Evolutionary conservation across 2,113 vertebrate species (phyloP), one percentile per base, ranked within the genome.

Genomic region (Brachyhypopomus occidentalis): DNA sequence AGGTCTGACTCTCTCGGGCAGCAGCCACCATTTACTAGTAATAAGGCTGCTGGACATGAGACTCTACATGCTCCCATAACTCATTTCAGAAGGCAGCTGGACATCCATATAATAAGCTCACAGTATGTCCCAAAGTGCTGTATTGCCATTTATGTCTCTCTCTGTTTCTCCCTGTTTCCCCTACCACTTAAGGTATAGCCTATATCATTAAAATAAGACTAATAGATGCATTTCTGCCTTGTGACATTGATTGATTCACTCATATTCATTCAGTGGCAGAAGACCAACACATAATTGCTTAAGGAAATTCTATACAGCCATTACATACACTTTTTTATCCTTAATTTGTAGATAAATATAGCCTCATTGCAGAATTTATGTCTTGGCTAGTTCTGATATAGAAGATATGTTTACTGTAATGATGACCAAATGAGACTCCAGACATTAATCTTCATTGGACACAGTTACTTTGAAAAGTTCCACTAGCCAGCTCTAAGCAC

Each of bases 71-170:
- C 48, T 67, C 62, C 69, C 83, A 58, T 52, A 38, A 73, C 66
- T 72, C 34, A 63, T 60, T 67, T 81, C 6, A 73, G 2, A 25
- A 67, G 45, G 1, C 45, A 11, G 5, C 62, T 80, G 25, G 30
- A 41, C 56, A 70, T 72, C 67, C 36, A 72, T 17, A 72, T 48
- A 72, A 62, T 72, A 79, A 79, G 23, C 66, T 78, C 58, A 70
- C 59, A 59, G 25, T 27, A 73, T 38, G 23, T 16, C 14, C 27
- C 71, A 56, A 66, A 60, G 30, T 38, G 27, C 59, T 73, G 36
- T 59, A 64, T 52, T 9, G 1, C 55, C 11, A 7, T 55, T 7
- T 38, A 27, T 30, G 25, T 79, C 22, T 59, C 30, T 60, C 55
- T 45, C 56, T 5, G 4, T 20, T 22, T 30, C 20, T 52, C 60